Conservation (phyloP, 2,797 vertebrate genomes). For the Emys orbicularis region DNA sequence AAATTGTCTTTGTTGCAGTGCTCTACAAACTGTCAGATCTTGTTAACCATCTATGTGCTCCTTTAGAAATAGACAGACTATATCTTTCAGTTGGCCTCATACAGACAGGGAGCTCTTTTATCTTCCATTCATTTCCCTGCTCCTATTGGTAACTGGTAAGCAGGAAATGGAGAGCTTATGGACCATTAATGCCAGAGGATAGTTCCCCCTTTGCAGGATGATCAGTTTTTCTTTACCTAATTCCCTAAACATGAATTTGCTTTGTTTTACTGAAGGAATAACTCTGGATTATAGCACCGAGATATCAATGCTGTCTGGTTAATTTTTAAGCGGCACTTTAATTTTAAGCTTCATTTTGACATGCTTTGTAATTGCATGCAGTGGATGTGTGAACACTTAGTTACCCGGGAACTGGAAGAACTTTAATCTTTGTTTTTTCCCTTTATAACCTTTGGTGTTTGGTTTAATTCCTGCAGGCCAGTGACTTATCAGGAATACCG, state of each 20-base stretch:
- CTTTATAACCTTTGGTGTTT: conserved; percentile 72
- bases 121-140: background rate
- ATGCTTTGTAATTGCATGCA: background rate
- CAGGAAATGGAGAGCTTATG: background rate
- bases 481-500: conserved; percentile 90
- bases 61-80: background rate
- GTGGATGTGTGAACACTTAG: background rate
- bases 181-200: background rate
- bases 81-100: background rate
- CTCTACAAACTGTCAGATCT: background rate
- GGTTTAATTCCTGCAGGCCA: conserved; percentile 85
- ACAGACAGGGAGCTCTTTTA: background rate
- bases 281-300: background rate
- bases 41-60: background rate
- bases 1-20: background rate
- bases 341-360: background rate
- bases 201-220: background rate
- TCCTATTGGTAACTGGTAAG: background rate
- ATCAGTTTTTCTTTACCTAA: background rate
- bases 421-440: conserved; percentile 55
- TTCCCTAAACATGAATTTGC: background rate
- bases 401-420: background rate
- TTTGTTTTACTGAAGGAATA: background rate
- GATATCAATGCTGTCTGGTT: background rate
- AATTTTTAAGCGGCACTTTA: background rate